Percentiles rank a stretch among this genome's conserved stretches.
phyloP scores from a whole-genome alignment of 2,888 invertebrate species.

The Nasonovia ribisnigri region DNA sequence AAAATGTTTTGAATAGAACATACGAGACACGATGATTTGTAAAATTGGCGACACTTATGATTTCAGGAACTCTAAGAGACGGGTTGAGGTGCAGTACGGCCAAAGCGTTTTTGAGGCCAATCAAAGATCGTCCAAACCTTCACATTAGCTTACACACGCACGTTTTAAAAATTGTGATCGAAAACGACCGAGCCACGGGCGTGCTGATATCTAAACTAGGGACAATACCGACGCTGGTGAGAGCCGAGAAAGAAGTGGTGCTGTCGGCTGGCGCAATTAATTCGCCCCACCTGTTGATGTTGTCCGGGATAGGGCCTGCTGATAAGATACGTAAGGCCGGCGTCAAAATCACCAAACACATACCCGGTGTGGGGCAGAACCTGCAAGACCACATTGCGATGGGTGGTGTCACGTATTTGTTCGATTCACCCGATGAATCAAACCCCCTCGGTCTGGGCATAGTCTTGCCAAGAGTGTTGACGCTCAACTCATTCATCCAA shows the following conservation, averaged over 20 bases:
- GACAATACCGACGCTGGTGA: conserved; percentile 72
- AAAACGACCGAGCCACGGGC: conserved; percentile 75
- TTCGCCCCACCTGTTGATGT: conserved; percentile 87
- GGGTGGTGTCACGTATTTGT: conserved; percentile 81
- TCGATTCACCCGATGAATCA: conserved; percentile 75
- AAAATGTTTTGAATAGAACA: not conserved
- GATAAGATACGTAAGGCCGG: conserved; percentile 75
- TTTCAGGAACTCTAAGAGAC: conserved; percentile 78
- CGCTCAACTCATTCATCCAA: conserved; percentile 75
- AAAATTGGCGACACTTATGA: too few species aligned
- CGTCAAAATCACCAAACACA: conserved; percentile 75
- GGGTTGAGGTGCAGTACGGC: conserved; percentile 85
- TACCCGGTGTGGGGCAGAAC: conserved; percentile 84
- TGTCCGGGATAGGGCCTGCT: conserved; percentile 84
- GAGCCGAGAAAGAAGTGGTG: conserved; percentile 83
- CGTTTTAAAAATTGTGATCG: conserved; percentile 79
- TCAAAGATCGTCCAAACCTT: conserved; percentile 77
- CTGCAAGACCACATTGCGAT: conserved; percentile 87
- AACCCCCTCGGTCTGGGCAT: conserved; percentile 74
- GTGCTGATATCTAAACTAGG: conserved; percentile 77
- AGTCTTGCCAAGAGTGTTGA: conserved; percentile 77
- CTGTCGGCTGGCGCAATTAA: conserved; percentile 87
- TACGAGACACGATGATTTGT: not conserved
- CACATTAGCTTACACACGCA: conserved; percentile 79
- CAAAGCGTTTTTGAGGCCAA: conserved; percentile 83